A percentile compares a stretch with the other conserved stretches of the same genome.
These are phyloP conservation scores for Trachymyrmex cornetzi DNA, from an alignment of 1,140 invertebrate genomes.

Conservation along the genomic window DNA sequence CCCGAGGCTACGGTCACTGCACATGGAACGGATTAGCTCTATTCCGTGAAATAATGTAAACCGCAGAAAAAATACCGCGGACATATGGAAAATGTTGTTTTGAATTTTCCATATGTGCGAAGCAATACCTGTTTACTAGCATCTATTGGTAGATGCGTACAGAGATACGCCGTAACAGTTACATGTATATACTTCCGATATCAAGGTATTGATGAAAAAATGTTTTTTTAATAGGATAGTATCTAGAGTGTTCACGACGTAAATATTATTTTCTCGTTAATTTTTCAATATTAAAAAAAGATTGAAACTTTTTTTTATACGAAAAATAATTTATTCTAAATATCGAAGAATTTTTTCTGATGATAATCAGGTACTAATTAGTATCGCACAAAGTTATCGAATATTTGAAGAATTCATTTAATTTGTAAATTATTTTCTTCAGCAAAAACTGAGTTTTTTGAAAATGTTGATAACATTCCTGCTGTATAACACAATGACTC, in stretches of 20 bases:
- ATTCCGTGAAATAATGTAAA: constrained; percentile 47
- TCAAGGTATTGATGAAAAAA: constrained; percentile 2
- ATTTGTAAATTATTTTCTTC: not conserved
- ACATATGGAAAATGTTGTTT: constrained; percentile 49
- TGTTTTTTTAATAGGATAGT: not conserved
- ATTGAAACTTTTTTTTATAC: not conserved
- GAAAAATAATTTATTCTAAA: not conserved
- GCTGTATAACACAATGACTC: not conserved
- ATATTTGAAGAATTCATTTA: not conserved
- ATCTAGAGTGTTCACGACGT: not conserved
- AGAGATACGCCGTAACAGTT: not conserved
- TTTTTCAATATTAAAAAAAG: not conserved
- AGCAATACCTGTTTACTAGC: constrained; percentile 18
- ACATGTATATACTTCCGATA: not conserved
- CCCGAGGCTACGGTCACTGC: constrained; percentile 46
- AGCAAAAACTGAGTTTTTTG: not conserved
- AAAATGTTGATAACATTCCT: not conserved
- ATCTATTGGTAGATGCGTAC: not conserved
- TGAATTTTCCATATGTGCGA: constrained; percentile 40
- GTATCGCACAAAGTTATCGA: not conserved
- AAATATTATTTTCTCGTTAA: not conserved
- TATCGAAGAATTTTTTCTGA: not conserved
- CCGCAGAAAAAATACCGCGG: constrained; percentile 36
- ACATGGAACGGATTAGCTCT: constrained; percentile 28
- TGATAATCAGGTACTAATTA: not conserved